A percentile compares a stretch with the other conserved stretches of the same genome.
Conservation (phyloP, 2,113 vertebrate genomes). For the Cyprinus carpio region DNA sequence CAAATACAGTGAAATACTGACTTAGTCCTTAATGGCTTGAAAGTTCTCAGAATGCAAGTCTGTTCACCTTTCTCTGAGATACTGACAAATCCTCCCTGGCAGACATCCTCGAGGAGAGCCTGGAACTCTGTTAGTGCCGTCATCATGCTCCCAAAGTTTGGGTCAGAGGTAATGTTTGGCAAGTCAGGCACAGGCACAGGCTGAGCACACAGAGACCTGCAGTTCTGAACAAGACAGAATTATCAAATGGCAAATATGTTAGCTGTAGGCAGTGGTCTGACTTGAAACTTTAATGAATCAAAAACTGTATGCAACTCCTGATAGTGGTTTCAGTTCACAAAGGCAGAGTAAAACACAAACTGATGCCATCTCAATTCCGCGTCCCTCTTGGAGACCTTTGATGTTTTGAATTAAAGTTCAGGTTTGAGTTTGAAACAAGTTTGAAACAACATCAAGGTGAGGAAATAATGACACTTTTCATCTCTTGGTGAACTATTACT, state of each 20-base stretch:
- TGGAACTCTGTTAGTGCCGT: constrained; percentile 71
- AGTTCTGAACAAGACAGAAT: constrained; percentile 61
- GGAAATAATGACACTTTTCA: neutral
- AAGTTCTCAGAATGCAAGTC: neutral
- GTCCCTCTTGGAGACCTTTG: neutral
- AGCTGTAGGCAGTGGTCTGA: neutral
- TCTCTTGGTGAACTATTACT: too few species aligned
- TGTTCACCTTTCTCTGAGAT: constrained; percentile 73
- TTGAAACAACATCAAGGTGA: neutral
- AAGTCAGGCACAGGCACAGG: constrained; percentile 56
- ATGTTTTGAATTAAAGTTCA: neutral
- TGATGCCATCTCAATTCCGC: neutral
- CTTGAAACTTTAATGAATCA: neutral
- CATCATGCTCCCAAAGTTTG: constrained; percentile 60
- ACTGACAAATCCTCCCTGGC: constrained; percentile 70
- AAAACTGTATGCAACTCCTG: neutral
- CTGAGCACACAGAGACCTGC: constrained; percentile 63
- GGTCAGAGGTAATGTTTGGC: constrained; percentile 57
- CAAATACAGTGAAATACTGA: neutral
- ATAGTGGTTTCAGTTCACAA: neutral
- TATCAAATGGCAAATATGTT: neutral
- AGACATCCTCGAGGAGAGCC: constrained; percentile 71
- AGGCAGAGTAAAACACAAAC: neutral
- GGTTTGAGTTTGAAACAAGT: neutral
- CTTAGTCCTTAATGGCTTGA: neutral